Conservation (phyloP, 2,888 invertebrate genomes). For the Caenorhabditis afra region DNA sequence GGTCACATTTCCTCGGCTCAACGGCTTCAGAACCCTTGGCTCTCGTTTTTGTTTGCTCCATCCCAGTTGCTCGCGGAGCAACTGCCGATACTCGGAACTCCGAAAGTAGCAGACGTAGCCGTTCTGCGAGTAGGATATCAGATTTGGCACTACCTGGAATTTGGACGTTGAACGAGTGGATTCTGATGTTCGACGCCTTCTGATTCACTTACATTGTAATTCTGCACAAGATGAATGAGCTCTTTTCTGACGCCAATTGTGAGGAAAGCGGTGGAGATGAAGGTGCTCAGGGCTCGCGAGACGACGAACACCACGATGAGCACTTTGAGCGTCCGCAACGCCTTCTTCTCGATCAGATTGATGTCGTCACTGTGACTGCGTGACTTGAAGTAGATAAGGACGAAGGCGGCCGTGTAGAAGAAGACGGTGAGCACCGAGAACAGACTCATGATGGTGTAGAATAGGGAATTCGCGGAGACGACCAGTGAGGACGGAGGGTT, state of each 20-base stretch:
- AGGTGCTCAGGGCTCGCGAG: conserved; percentile 26
- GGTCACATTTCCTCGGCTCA: not conserved
- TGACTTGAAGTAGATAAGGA: conserved; percentile 32
- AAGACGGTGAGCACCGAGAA: conserved; percentile 32
- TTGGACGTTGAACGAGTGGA: too few species aligned
- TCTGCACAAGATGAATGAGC: conserved; percentile 22
- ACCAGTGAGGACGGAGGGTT: conserved; percentile 32
- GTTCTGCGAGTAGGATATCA: conserved; percentile 41
- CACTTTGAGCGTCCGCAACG: conserved; percentile 35
- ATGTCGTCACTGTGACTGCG: conserved; percentile 12
- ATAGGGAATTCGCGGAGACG: conserved; percentile 6
- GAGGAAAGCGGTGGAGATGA: conserved; percentile 7
- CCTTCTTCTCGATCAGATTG: conserved; percentile 32
- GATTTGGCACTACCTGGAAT: conserved; percentile 25
- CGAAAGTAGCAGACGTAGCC: conserved; percentile 45
- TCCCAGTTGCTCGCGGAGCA: conserved; percentile 36
- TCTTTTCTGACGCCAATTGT: conserved; percentile 26
- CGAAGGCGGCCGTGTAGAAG: conserved; percentile 24
- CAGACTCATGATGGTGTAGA: conserved; percentile 36
- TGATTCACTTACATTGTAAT: conserved; percentile 33
- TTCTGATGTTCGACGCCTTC: not conserved
- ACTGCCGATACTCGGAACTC: conserved; percentile 29
- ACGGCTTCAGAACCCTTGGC: too few species aligned
- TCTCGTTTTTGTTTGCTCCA: conserved; percentile 19
- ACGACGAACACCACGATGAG: conserved; percentile 35